Evolutionary conservation across 2,797 vertebrate species (phyloP).

Genomic region (Pseudopleuronectes americanus): DNA sequence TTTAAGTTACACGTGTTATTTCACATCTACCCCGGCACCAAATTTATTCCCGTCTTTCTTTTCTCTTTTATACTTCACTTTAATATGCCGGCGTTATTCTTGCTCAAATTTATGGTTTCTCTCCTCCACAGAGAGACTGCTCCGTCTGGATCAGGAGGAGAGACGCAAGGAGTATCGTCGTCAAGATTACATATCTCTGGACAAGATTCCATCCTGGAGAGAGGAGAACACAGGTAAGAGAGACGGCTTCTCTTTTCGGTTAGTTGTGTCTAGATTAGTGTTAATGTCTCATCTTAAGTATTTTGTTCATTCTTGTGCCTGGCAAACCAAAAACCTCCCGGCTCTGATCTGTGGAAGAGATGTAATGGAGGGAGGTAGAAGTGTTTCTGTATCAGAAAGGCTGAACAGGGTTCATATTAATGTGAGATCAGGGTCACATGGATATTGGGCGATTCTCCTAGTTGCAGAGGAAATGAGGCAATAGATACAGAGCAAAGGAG

Average conservation of each 20-base stretch:
- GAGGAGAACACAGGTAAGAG: slow-evolving; percentile 84
- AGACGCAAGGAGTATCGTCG: slow-evolving; percentile 92
- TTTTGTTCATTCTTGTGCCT: not conserved
- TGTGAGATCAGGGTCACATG: not conserved
- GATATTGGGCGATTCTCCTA: not conserved
- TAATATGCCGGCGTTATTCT: slow-evolving; percentile 4
- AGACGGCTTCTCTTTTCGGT: not conserved
- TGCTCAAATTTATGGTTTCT: slow-evolving; percentile 5
- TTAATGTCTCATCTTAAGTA: not conserved
- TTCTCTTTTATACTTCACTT: not conserved
- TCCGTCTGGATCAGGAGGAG: slow-evolving; percentile 90
- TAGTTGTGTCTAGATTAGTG: not conserved
- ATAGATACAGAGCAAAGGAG: not conserved
- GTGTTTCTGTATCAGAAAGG: not conserved
- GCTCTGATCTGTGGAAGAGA: not conserved
- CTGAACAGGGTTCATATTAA: not conserved
- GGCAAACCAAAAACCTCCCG: not conserved
- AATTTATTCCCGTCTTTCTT: slow-evolving; percentile 1
- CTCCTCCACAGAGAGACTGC: slow-evolving; percentile 87
- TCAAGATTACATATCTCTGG: slow-evolving; percentile 86
- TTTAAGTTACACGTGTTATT: not conserved
- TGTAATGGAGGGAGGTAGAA: not conserved
- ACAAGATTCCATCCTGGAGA: slow-evolving; percentile 89
- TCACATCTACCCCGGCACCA: not conserved
- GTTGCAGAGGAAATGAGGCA: not conserved